A percentile compares a stretch with the other conserved stretches of the same genome.
These are phyloP conservation scores for Natator depressus DNA, from an alignment of 2,113 vertebrate species.

Conservation along the genomic window DNA sequence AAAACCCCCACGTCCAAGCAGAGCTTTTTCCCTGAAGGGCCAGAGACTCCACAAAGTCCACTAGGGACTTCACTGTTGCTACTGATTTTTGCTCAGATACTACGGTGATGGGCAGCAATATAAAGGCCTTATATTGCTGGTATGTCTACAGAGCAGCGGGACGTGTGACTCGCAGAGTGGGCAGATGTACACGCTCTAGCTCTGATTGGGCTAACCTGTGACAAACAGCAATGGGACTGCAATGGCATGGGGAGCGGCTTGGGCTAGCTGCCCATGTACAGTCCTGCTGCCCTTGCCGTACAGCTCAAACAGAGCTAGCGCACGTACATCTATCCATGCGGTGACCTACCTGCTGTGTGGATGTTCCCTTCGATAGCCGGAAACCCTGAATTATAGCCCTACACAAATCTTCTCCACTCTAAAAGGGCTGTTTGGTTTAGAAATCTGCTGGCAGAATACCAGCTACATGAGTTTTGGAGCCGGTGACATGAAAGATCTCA, in stretches of 20 bases:
- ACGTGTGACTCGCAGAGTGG: not conserved
- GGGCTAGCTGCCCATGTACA: not conserved
- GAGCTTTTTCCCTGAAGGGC: too few relatives aligned
- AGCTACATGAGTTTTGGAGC: not conserved
- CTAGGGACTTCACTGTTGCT: not conserved
- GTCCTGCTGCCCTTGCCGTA: not conserved
- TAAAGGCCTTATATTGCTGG: too few relatives aligned
- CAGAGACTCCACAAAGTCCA: too few relatives aligned
- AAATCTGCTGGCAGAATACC: not conserved
- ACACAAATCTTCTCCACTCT: not conserved
- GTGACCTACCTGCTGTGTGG: not conserved
- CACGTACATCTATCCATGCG: not conserved
- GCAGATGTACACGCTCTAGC: not conserved
- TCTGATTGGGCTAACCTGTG: not conserved
- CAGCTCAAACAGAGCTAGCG: not conserved
- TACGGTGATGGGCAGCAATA: not conserved
- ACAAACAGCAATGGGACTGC: too few relatives aligned
- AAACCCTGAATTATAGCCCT: not conserved
- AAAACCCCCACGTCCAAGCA: too few relatives aligned
- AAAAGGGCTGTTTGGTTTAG: not conserved
- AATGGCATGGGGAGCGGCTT: not conserved
- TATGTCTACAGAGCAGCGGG: not conserved
- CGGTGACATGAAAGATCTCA: not conserved
- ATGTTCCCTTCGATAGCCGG: not conserved
- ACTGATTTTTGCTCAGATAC: not conserved